Base-by-base conservation (phyloP, 2,113 vertebrate genomes). In the Chamaea fasciata region DNA sequence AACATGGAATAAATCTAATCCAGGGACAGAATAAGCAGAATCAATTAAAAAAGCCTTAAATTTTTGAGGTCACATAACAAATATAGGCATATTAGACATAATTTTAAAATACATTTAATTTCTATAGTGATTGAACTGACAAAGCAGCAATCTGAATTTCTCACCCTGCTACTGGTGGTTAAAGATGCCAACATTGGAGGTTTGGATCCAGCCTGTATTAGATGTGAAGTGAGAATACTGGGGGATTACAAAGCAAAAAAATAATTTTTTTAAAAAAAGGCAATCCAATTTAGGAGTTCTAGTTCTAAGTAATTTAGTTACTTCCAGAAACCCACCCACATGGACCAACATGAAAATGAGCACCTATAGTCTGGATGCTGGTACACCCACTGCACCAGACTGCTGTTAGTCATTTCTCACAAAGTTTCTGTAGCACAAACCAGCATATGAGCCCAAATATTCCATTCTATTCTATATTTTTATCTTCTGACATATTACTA, bases 401-500 rank as follows among this genome's bases (percentile, higher is more conserved):
- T 93, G 78, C 73, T 81, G 35, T 63, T 92, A 96, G 83, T 90
- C 71, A 95, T 81, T 93, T 83, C 71, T 85, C 93, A 56, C 73
- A 81, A 44, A 55, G 22, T 41, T 56, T 47, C 46, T 67, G 3
- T 2, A 52, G 55, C 55, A 90, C 42, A 55, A 80, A 11, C 39
- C 22, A 14, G 12, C 35, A 30, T 63, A 26, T 20, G 79, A 93
- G 64, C 82, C 60, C 11, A 7, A 70, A 74, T 80, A 74, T 31
- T 83, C 60, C 82, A 47, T 92, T 80, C 27, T 63, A 27, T 67
- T 77, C 46, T 57, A 4, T 62, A 20, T 57, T 95, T 95, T 63
- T 60, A 41, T 85, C 59, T 75, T 84, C 64, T 52, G 30, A n/a
- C 42, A 69, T 31, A 11, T 52, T 67, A 59, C 60, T 65, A 79